These are phyloP conservation scores for Alethe diademata DNA, from an alignment of 2,113 vertebrate genomes.

Conservation along the genomic window DNA sequence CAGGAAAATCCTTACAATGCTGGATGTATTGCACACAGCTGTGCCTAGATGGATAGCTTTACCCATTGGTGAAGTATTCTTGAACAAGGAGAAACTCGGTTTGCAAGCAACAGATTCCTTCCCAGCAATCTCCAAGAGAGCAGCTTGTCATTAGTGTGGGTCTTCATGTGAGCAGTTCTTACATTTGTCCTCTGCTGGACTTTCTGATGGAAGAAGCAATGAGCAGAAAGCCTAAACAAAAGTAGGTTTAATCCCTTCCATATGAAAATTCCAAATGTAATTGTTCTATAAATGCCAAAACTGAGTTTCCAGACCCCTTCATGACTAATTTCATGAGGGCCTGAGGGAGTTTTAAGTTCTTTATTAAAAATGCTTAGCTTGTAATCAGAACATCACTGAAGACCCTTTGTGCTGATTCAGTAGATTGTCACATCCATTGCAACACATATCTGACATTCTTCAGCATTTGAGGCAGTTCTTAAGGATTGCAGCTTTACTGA, in stretches of 20 bases:
- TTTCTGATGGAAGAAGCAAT: not conserved
- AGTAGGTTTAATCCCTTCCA: not conserved
- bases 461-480: not conserved
- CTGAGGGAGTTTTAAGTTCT: not conserved
- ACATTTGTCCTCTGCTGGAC: not conserved
- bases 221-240: not conserved
- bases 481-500: not conserved
- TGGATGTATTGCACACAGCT: constrained; percentile 21
- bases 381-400: not conserved
- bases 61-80: not conserved
- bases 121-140: not conserved
- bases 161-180: not conserved
- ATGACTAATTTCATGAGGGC: not conserved
- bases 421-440: not conserved
- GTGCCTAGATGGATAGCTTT: not conserved
- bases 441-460: not conserved
- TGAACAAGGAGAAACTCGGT: not conserved
- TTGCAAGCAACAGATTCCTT: not conserved
- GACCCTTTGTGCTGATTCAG: not conserved
- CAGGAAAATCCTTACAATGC: constrained; percentile 38
- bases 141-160: not conserved
- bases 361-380: not conserved
- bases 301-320: not conserved
- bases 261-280: not conserved
- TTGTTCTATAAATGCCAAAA: not conserved